Evolutionary conservation across 2,888 invertebrate species (phyloP), one percentile per base, ranked within the genome.

Genomic region (Cheilosia variabilis): DNA sequence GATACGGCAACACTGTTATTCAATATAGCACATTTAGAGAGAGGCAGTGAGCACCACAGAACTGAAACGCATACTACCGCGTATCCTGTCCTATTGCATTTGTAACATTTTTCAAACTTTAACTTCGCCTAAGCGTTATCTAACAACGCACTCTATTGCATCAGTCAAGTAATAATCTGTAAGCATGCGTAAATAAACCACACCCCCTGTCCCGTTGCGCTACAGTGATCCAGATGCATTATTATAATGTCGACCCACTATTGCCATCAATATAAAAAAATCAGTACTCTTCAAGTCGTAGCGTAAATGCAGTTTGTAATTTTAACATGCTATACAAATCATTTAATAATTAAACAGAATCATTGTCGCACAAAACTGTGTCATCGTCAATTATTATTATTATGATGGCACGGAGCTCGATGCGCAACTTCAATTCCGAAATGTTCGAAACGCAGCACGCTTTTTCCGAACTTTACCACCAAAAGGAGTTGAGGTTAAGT

Each of bases 331-430:
- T 53, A 66, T 43, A 62, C 47, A 72, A 31, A 31, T 31, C 9
- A 9, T 31, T 60, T 72, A 66, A 72, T 55, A 66, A 78, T 43
- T 62, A 66, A 76, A 24, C 17, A 63, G 37, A 37, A 37, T 66
- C 52, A 68, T 52, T 71, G 65, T 34, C 57, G 50, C 68, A n/a
- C 62, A 45, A 73, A 83, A 78, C 78, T 78, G 57, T 83, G 83
- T 78, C 83, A 73, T 37, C 66, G 78, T 43, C 72, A 19, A 53
- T 66, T 66, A 24, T 55, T 52, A 78, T 78, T 72, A 78, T 78
- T 37, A 37, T 37, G 37, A 37, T 37, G 37, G 37, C 37, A 4
- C 37, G 83, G 83, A 68, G 55, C 55, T 52, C 43, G 24, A 50
- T 53, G 62, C 55, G 41, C 47, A 24, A 13, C n/a, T 10, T 58